Conservation (phyloP, 2,113 vertebrate species). For the Coryphaenoides rupestris region DNA sequence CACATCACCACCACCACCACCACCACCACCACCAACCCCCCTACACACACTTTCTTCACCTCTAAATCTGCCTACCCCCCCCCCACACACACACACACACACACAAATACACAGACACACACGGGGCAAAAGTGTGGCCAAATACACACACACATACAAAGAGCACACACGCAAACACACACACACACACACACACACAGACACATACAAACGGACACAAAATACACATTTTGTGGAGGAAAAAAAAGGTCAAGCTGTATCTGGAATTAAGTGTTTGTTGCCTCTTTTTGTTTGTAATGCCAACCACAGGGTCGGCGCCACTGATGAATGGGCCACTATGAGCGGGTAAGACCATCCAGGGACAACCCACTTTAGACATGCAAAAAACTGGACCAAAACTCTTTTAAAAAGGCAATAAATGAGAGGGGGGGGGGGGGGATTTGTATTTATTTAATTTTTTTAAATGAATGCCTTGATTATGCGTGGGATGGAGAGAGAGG, state of each 20-base stretch:
- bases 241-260: no score
- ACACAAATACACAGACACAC: neutral
- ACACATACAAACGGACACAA: no score
- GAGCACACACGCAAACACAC: slow-evolving; percentile 67
- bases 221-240: no score
- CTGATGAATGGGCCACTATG: slow-evolving; percentile 98
- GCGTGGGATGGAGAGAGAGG: slow-evolving; percentile 42
- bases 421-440: slow-evolving; percentile 29
- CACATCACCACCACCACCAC: neutral
- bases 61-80: no score
- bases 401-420: slow-evolving; percentile 75
- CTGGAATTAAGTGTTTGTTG: no score
- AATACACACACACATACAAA: slow-evolving; percentile 8
- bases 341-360: slow-evolving; percentile 77
- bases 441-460: slow-evolving; percentile 48
- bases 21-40: neutral
- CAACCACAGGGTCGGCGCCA: slow-evolving; percentile 84
- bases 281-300: slow-evolving; percentile 41
- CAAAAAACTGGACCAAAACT: slow-evolving; percentile 69
- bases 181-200: no score
- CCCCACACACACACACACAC: neutral
- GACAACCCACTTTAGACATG: slow-evolving; percentile 76
- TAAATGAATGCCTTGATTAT: slow-evolving; percentile 61
- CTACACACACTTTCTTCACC: neutral
- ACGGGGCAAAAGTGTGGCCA: slow-evolving; percentile 62